Conservation (phyloP, 2,797 vertebrate genomes). For the Eulemur albifrons region DNA sequence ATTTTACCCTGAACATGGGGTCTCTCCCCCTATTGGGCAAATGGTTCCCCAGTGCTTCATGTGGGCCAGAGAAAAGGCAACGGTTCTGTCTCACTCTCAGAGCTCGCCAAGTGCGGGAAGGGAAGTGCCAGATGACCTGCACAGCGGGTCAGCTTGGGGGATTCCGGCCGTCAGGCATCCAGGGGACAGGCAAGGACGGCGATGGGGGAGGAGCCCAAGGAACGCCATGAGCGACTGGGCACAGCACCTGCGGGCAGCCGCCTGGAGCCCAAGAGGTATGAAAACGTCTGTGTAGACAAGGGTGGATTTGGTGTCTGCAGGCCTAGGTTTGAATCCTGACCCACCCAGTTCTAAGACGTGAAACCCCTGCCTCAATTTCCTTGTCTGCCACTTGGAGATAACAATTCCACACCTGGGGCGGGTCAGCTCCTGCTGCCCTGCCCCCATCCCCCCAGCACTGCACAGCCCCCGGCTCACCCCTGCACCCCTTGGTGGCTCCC, state of each 20-base stretch:
- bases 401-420: neutral
- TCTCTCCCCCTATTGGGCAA: accelerated
- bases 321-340: neutral
- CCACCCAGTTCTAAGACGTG: neutral
- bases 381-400: neutral
- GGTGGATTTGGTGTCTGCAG: neutral
- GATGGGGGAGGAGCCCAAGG: accelerated
- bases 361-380: neutral
- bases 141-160: neutral
- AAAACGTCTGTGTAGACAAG: accelerated
- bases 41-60: neutral
- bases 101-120: neutral
- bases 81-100: neutral
- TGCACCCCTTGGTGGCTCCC: neutral
- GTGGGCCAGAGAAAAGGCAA: neutral
- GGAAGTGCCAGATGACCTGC: accelerated
- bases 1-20: neutral
- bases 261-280: accelerated
- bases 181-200: accelerated
- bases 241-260: neutral
- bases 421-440: neutral
- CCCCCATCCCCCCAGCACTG: neutral
- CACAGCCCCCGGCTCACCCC: neutral
- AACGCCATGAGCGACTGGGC: neutral
- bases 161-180: neutral